Evolutionary conservation across 2,113 vertebrate genomes (phyloP).

Genomic region (Pyxicephalus adspersus): DNA sequence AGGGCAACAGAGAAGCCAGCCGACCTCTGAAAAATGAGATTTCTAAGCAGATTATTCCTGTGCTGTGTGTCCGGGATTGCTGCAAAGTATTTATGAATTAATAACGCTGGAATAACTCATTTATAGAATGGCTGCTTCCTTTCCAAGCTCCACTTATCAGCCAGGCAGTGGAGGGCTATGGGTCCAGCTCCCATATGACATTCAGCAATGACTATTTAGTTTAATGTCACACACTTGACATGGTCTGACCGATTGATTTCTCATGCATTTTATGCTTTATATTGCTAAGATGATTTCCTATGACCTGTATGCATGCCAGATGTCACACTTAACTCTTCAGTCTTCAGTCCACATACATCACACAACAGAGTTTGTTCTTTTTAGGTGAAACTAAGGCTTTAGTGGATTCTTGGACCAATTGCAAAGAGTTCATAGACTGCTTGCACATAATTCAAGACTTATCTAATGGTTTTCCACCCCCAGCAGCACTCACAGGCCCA

Average conservation of each 20-base stretch:
- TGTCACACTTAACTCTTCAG: constrained; percentile 11
- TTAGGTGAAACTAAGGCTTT: background rate
- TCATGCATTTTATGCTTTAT: background rate
- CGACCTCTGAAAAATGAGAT: constrained; percentile 33
- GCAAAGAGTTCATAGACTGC: background rate
- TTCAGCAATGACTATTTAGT: background rate
- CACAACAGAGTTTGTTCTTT: background rate
- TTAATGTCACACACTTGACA: constrained; percentile 2
- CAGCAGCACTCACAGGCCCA: too few species aligned
- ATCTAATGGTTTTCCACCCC: too few species aligned
- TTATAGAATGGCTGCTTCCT: background rate
- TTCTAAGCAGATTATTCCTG: constrained; percentile 43
- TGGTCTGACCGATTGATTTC: constrained; percentile 14
- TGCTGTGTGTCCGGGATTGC: background rate
- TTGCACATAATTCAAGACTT: background rate
- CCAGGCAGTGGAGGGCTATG: too few species aligned
- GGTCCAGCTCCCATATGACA: background rate
- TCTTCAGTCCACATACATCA: background rate
- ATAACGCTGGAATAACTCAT: constrained; percentile 23
- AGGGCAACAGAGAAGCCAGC: constrained; percentile 36
- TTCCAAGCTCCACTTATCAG: background rate
- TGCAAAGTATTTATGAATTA: constrained; percentile 11
- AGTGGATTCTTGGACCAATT: background rate
- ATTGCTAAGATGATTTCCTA: background rate
- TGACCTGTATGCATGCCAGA: background rate